Base-by-base conservation (phyloP, 2,797 vertebrate genomes). In the Diplodus sargus region DNA sequence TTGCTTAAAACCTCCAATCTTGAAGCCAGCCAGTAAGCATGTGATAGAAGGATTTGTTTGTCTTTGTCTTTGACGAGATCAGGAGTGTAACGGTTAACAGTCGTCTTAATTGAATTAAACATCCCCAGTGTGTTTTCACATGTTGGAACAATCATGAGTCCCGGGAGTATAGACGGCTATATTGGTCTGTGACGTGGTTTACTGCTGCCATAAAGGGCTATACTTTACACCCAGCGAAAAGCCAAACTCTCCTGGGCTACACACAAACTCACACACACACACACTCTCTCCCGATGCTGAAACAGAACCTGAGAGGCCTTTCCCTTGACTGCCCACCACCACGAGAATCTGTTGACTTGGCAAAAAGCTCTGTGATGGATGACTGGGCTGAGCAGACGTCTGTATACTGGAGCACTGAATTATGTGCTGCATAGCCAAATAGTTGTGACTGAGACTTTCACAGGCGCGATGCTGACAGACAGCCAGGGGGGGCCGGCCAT, bases 341-440 rank as follows among this genome's bases (percentile, higher is more conserved):
- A 78, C 17, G 42, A 85, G 88, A 92, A 92, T 93, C 85, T 91
- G 91, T 88, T 85, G 91, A 93, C 86, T 89, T 85, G 75, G 91
- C 92, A 89, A 73, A 91, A 91, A 89, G 61, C 34, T 1, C 25
- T 39, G 18, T 91, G 93, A 92, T 91, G 86, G 86, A 93, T 91
- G 90, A 69, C 65, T 42, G 65, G 81, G 58, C 68, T 2, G 66
- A 25, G 75, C 85, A 84, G 82, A 91, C 81, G 81, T 89, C 89
- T 89, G 89, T 81, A 84, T 78, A 79, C 80, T 65, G 74, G 70
- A 87, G 86, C 84, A 73, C 63, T 76, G 82, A 89, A 88, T 90
- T 85, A 91, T 91, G 89, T 93, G 93, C 91, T 91, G 91, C 90
- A 81, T 87, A 69, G 90, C 79, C 86, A 91, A 88, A 91, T 92